phyloP scores from a whole-genome alignment of 2,113 vertebrate species.

The Colinus virginianus region DNA sequence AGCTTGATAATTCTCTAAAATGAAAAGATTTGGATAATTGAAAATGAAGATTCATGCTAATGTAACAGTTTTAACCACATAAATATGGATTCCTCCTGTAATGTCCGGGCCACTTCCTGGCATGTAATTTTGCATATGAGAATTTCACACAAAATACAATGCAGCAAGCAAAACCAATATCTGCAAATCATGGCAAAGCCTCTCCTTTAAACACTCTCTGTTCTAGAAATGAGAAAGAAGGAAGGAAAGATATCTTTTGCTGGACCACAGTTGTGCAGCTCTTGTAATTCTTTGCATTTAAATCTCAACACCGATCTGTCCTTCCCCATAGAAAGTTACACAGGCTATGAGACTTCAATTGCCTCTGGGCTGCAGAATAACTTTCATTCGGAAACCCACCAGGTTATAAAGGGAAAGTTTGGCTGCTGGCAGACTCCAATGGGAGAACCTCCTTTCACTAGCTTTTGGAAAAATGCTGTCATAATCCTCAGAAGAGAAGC shows the following conservation, averaged over 20 bases:
- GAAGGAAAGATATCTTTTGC: not conserved
- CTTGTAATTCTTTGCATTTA: not conserved
- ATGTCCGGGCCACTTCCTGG: not conserved
- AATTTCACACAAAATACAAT: not conserved
- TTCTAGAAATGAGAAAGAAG: not conserved
- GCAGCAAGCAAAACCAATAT: not conserved
- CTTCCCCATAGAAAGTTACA: not conserved
- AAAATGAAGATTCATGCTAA: not conserved
- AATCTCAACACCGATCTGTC: not conserved
- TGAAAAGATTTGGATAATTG: not conserved
- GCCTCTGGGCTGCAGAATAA: not conserved
- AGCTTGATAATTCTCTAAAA: constrained; percentile 91
- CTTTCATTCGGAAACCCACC: not conserved
- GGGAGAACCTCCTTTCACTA: not conserved
- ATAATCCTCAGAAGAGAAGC: not conserved
- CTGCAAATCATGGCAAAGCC: not conserved
- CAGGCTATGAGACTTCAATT: not conserved
- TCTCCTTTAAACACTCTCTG: not conserved
- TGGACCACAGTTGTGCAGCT: not conserved
- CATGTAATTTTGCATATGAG: not conserved
- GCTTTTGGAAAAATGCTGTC: not conserved
- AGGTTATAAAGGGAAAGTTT: not conserved
- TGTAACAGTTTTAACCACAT: not conserved
- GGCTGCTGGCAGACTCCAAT: not conserved
- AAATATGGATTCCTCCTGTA: not conserved